Conservation (phyloP, 2,113 vertebrate genomes). For the Natator depressus region DNA sequence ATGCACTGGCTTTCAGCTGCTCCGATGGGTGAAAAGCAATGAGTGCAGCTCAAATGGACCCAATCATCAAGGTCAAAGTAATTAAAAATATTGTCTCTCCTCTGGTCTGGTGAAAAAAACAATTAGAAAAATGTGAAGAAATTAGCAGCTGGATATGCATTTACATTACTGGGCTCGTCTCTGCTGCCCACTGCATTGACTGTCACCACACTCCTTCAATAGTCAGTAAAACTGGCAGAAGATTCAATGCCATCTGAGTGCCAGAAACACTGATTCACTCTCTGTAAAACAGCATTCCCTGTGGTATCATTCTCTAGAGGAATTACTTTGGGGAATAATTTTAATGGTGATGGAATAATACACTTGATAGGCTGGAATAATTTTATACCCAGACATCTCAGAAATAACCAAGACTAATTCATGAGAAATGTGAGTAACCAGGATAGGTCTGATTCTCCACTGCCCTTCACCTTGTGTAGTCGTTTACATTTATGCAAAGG, state of each 20-base stretch:
- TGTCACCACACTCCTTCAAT: neutral
- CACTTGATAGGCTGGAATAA: neutral
- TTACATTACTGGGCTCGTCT: neutral
- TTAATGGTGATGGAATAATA: conserved; percentile 2
- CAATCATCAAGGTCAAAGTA: rapidly evolving
- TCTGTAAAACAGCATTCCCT: neutral
- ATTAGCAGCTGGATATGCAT: neutral
- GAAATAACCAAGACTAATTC: conserved; percentile 1
- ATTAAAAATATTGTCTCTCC: neutral
- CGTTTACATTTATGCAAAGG: neutral
- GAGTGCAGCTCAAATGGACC: neutral
- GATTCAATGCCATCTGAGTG: rapidly evolving
- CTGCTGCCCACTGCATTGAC: neutral
- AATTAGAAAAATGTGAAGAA: neutral
- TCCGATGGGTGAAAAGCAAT: neutral
- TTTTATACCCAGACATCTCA: neutral
- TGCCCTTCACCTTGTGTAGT: neutral
- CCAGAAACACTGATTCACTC: conserved; percentile 19
- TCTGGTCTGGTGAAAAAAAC: neutral
- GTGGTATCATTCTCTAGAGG: conserved; percentile 14
- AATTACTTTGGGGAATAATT: conserved; percentile 30
- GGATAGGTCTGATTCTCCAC: neutral
- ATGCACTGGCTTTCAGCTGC: neutral
- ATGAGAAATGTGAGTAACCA: conserved; percentile 28
- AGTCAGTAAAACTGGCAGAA: conserved; percentile 38